A percentile compares a stretch with the other conserved stretches of the same genome.
Evolutionary conservation across 2,113 vertebrate genomes (phyloP).

Genomic region (Cyprinus carpio): DNA sequence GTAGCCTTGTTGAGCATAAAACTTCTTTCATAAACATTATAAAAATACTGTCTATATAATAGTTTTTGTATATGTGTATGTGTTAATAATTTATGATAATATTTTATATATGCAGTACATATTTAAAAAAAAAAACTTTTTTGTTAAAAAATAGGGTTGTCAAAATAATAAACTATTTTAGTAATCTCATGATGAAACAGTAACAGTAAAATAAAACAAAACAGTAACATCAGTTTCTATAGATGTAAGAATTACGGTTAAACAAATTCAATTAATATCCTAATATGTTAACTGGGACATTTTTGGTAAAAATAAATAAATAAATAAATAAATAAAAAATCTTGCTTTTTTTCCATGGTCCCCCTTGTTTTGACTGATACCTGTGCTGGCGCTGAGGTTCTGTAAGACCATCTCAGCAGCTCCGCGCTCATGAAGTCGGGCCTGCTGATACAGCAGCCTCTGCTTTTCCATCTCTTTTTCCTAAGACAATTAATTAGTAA

Average conservation of each 20-base stretch:
- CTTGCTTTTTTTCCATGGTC: not conserved
- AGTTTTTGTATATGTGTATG: no score
- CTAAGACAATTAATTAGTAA: slow-evolving; percentile 66
- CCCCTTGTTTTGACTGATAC: slow-evolving; percentile 63
- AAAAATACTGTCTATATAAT: no score
- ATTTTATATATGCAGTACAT: no score
- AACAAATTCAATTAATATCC: not conserved
- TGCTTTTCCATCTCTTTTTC: slow-evolving; percentile 98
- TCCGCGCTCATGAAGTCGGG: slow-evolving; percentile 86
- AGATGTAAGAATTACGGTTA: not conserved
- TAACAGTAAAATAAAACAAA: not conserved
- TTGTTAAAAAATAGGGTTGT: not conserved
- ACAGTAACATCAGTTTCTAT: not conserved
- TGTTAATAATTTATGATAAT: no score
- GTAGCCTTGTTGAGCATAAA: no score
- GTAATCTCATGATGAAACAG: not conserved
- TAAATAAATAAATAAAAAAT: no score
- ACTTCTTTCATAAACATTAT: no score
- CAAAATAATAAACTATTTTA: not conserved
- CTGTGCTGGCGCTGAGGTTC: slow-evolving; percentile 90
- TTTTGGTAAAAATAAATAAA: not conserved
- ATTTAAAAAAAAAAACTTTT: no score
- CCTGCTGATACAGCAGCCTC: slow-evolving; percentile 92
- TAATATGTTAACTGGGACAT: not conserved
- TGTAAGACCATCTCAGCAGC: slow-evolving; percentile 95